These are phyloP conservation scores for Chinchilla lanigera DNA, from an alignment of 2,113 vertebrate genomes.

Conservation along the genomic window DNA sequence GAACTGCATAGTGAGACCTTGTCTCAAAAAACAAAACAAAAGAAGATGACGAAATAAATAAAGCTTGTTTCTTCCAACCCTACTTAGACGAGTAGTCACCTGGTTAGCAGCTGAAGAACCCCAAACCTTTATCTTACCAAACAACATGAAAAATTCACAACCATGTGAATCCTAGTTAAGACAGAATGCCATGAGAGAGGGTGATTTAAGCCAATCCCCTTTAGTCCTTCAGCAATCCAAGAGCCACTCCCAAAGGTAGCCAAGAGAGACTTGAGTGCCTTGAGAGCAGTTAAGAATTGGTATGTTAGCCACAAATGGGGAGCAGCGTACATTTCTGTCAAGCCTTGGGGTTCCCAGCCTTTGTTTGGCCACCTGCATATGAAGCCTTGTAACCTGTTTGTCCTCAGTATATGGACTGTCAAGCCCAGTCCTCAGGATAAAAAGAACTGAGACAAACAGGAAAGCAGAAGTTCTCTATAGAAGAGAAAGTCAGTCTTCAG, in stretches of 20 bases:
- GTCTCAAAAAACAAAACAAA: no score
- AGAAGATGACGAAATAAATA: neutral
- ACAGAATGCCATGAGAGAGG: neutral
- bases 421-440: neutral
- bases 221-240: neutral
- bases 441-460: neutral
- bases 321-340: neutral
- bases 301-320: neutral
- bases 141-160: conserved; percentile 23
- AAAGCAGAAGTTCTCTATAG: neutral
- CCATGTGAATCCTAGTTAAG: neutral
- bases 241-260: neutral
- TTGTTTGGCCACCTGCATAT: neutral
- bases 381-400: neutral
- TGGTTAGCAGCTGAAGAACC: neutral
- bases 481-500: neutral
- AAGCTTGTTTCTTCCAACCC: conserved; percentile 22
- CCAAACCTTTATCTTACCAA: conserved; percentile 27
- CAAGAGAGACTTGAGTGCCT: neutral
- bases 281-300: neutral
- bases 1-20: no score
- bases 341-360: neutral
- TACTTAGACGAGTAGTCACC: neutral
- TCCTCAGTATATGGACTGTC: neutral
- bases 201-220: neutral